Base-by-base conservation (phyloP, 2,888 invertebrate genomes). In the Campaea margaritaria region DNA sequence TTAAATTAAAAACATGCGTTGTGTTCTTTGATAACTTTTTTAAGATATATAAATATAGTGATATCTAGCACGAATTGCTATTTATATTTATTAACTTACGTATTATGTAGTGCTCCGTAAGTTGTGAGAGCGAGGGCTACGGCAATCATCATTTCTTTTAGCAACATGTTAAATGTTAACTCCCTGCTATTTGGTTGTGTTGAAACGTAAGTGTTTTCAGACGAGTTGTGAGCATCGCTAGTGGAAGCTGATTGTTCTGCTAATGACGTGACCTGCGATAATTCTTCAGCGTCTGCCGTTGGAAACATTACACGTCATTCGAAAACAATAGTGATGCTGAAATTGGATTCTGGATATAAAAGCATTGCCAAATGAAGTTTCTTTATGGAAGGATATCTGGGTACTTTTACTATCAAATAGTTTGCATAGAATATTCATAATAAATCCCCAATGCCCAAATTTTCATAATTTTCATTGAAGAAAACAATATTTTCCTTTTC, bases 91-190 rank as follows among this genome's bases (percentile, higher is more conserved):
- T 9, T 34, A 7, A 93, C 94, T 93, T 93, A 96, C 96, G 95
- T 93, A 78, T 94, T 95, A 70, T 95, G 95, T 47, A 96, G 89
- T 45, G 95, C 95, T 68, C 95, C 96, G 75, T 95, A 95, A 11
- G 95, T 93, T 3, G 95, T 95, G 59, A 96, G 91, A 57, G 94
- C 93, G 54, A 96, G 83, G 54, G 95, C 93, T 65, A 95, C 84
- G 73, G 95, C 93, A 74, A 96, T 93, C 66, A 94, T 89, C 64
- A 95, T 84, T 87, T 96, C 95, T 78, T 94, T 94, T 65, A 94
- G 87, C 70, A 96, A 90, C 83, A 94, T 93, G 66, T 94, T 92
- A 70, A 89, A 70, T 69, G 89, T 87, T 85, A 89, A 68, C 73
- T 89, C 87, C 76, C 85, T 85, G 73, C 78, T 85, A 73, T 78